phyloP scores from a whole-genome alignment of 2,888 invertebrate species.

The Stenichneumon culpator region DNA sequence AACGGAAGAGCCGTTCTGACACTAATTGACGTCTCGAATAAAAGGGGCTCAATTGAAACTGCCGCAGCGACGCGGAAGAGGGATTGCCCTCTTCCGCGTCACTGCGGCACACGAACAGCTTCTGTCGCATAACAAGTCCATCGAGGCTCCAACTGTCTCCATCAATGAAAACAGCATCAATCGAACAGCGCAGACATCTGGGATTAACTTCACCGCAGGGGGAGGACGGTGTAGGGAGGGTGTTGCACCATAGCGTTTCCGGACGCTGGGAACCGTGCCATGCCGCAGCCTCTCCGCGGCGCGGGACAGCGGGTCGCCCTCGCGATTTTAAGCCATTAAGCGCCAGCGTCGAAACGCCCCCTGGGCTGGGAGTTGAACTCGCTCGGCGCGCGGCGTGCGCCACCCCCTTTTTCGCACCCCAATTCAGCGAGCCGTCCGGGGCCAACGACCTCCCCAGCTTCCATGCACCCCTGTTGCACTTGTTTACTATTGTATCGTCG shows the following conservation, averaged over 20 bases:
- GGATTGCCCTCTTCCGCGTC: too few relatives aligned
- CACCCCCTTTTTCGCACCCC: constrained; percentile 78
- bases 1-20: neutral
- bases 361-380: constrained; percentile 75
- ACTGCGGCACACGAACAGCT: neutral
- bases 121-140: too few relatives aligned
- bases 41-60: neutral
- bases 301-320: constrained; percentile 53
- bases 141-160: neutral
- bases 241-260: neutral
- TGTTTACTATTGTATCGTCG: constrained; percentile 85
- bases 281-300: constrained; percentile 44
- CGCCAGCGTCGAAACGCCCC: constrained; percentile 77
- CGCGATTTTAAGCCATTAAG: constrained; percentile 73
- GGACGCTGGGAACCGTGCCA: neutral
- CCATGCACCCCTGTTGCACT: constrained; percentile 81
- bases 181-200: neutral
- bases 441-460: constrained; percentile 74
- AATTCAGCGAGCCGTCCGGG: constrained; percentile 72
- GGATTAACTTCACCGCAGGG: neutral
- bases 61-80: too few relatives aligned
- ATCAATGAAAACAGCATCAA: neutral
- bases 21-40: neutral
- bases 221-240: neutral
- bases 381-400: constrained; percentile 66